Conservation (phyloP, 2,888 invertebrate species). For the Empis stercorea region DNA sequence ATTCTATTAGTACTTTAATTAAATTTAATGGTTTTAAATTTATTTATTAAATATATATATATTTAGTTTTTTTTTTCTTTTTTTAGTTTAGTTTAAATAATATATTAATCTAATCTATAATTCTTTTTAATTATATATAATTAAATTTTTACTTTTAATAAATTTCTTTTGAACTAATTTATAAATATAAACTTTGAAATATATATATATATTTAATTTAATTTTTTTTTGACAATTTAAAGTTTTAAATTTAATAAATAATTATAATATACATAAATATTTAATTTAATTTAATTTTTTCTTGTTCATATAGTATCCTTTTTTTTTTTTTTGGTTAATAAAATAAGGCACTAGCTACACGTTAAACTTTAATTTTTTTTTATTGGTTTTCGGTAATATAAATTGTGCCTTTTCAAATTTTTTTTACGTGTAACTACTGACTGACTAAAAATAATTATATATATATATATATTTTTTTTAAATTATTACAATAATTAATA, state of each 20-base stretch:
- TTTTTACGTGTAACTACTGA: constrained; percentile 34
- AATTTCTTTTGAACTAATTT: background rate
- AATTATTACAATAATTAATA: background rate
- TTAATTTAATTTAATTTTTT: background rate
- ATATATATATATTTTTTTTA: too few species aligned
- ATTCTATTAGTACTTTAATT: too few species aligned
- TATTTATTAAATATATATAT: too few species aligned
- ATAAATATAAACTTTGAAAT: background rate
- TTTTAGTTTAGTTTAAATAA: background rate
- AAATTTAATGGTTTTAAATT: too few species aligned
- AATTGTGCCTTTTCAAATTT: background rate
- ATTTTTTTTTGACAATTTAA: background rate
- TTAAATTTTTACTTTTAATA: too few species aligned
- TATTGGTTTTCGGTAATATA: background rate
- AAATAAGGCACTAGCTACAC: constrained; percentile 37
- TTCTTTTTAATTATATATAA: too few species aligned
- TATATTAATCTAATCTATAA: background rate
- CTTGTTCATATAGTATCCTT: background rate
- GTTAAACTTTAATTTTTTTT: constrained; percentile 9
- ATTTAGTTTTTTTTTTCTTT: background rate
- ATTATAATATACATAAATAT: background rate
- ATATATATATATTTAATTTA: background rate
- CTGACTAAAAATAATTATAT: constrained; percentile 12
- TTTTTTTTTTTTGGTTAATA: background rate
- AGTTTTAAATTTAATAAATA: background rate